Evolutionary conservation across 2,888 invertebrate genomes (phyloP), one percentile per base, ranked within the genome.

Genomic region (Tubiluchus corallicola): DNA sequence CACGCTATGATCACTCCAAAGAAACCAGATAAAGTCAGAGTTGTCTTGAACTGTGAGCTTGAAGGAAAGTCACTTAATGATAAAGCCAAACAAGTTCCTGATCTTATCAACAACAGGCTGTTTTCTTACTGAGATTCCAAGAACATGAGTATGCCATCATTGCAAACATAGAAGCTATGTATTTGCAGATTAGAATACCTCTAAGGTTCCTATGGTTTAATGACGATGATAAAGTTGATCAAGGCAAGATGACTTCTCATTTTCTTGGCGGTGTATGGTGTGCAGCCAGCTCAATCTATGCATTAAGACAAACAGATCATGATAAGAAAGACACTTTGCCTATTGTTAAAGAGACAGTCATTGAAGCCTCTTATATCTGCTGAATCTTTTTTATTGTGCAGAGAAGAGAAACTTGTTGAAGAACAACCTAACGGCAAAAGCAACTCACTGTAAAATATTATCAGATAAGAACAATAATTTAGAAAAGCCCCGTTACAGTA

Each of bases 21-120:
- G 29, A 29, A 29, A n/a, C 29, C 29, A 9, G 29, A 29, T n/a
- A 29, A 29, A 29, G 29, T 29, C 29, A 29, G 29, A n/a, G n/a
- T 29, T n/a, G 29, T 29, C n/a, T 29, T 29, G n/a, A n/a, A 29
- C n/a, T 29, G 29, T 29, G 29, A 9, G 29, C n/a, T n/a, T 9
- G 9, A 29, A 29, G 29, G 29, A 29, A n/a, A 29, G 29, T 29
- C 29, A 9, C 29, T 29, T 29, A 29, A 29, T 29, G 29, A 29
- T 29, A 29, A n/a, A n/a, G 9, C 9, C n/a, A 9, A 9, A 29
- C 29, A 29, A 29, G 29, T 9, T 29, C 29, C 29, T n/a, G 29
- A 29, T 29, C 29, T 29, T n/a, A n/a, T 29, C 9, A 29, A 29
- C 29, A 29, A 29, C 9, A 9, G 9, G 29, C 29, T 29, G 29